Conservation (phyloP, 2,797 vertebrate genomes). For the Zonotrichia albicollis region DNA sequence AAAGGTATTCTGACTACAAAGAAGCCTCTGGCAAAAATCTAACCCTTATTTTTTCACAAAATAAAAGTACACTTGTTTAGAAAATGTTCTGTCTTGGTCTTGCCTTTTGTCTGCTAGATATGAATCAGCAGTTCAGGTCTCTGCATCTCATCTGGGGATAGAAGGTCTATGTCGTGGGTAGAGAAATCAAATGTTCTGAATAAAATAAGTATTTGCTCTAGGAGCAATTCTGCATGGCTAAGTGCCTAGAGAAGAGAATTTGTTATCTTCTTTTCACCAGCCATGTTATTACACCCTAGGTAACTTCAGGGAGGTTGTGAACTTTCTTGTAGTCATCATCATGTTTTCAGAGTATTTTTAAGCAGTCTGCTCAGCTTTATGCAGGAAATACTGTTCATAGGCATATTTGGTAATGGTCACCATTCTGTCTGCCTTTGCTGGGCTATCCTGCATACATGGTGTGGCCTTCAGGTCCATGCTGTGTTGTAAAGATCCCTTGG, state of each 20-base stretch:
- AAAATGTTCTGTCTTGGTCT: background rate
- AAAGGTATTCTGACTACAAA: conserved; percentile 88
- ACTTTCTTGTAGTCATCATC: background rate
- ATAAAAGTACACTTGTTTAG: conserved; percentile 21
- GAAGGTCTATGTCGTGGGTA: background rate
- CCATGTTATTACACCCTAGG: background rate
- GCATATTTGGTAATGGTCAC: background rate
- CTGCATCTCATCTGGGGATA: background rate
- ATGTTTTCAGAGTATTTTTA: background rate
- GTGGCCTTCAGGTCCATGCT: background rate
- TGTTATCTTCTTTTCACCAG: background rate
- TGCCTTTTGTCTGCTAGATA: background rate
- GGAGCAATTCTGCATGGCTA: background rate
- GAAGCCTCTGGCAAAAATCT: conserved; percentile 69
- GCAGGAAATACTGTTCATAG: background rate
- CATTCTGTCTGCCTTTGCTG: background rate
- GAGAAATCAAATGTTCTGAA: background rate
- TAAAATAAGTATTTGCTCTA: background rate
- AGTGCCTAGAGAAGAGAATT: background rate
- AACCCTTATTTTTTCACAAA: background rate
- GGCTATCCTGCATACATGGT: accelerated
- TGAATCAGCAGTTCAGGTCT: background rate
- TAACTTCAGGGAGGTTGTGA: background rate
- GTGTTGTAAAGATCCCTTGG: background rate
- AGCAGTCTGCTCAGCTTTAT: background rate